Evolutionary conservation across 2,113 vertebrate species (phyloP).

Genomic region (Mustelus asterias): DNA sequence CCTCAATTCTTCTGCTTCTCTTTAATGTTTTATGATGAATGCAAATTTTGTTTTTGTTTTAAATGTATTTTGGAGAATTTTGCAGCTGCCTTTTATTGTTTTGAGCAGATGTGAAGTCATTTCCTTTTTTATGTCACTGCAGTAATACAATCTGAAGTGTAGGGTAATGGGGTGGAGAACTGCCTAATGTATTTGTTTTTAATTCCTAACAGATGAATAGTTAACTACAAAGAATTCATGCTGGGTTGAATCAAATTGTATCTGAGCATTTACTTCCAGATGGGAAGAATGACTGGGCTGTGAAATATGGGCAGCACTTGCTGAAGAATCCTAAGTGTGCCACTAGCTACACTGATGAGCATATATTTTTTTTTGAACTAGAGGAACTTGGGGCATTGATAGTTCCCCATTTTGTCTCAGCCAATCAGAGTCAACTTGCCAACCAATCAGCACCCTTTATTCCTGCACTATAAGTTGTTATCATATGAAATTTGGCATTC

Average conservation of each 20-base stretch:
- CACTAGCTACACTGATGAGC: neutral
- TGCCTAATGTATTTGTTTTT: neutral
- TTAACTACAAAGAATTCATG: neutral
- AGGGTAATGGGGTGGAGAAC: neutral
- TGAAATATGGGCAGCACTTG: neutral
- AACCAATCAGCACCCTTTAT: neutral
- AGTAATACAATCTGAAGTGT: neutral
- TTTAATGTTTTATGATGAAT: neutral
- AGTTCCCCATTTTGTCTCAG: neutral
- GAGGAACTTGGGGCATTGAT: neutral
- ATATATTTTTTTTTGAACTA: neutral
- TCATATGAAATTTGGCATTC: neutral
- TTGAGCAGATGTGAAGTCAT: neutral
- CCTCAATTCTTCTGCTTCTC: neutral
- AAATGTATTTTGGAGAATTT: neutral
- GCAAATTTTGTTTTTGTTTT: neutral
- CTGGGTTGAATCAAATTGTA: neutral
- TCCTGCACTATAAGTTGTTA: neutral
- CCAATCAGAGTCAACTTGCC: neutral
- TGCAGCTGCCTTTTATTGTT: neutral
- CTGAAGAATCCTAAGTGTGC: neutral
- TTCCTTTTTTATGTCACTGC: neutral
- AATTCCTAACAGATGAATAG: neutral
- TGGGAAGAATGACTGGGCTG: neutral
- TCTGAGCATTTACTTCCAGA: too few relatives aligned